A percentile compares a stretch with the other conserved stretches of the same genome.
phyloP scores from a whole-genome alignment of 2,797 vertebrate genomes.

The Arnoldichthys spilopterus region DNA sequence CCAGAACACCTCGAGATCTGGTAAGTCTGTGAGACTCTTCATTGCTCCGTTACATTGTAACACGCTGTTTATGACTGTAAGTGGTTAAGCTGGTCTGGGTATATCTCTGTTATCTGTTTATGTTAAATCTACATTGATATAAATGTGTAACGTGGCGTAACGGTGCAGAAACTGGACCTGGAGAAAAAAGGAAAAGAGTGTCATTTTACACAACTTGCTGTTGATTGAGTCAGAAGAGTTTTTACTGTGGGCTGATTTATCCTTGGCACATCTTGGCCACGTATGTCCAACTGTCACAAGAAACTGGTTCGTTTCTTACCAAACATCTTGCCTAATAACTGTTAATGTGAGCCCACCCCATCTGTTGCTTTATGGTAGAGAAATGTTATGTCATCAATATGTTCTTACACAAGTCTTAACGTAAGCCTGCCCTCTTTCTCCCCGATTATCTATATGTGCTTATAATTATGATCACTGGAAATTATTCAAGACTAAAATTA shows the following conservation, averaged over 20 bases:
- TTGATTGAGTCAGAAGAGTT: not conserved
- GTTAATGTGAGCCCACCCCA: not conserved
- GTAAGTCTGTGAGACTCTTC: conserved; percentile 68
- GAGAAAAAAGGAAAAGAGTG: not conserved
- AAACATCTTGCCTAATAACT: conserved; percentile 11
- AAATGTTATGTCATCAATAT: not conserved
- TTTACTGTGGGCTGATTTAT: not conserved
- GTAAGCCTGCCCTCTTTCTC: too few species aligned
- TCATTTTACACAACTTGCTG: not conserved
- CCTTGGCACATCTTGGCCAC: not conserved
- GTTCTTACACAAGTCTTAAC: not conserved
- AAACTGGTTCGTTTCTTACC: conserved; percentile 1
- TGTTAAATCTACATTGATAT: too few species aligned
- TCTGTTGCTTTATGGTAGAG: not conserved
- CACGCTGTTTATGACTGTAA: not conserved
- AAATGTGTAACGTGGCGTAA: not conserved
- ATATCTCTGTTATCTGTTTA: too few species aligned
- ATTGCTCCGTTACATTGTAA: not conserved
- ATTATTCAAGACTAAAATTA: too few species aligned
- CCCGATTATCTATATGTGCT: too few species aligned
- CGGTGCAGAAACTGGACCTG: not conserved
- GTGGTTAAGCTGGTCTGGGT: too few species aligned
- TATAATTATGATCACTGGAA: too few species aligned
- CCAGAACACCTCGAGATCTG: conserved; percentile 82
- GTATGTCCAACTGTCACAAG: conserved; percentile 15